These are phyloP conservation scores for Antechinus stuartii DNA, from an alignment of 2,113 vertebrate species.

Conservation along the genomic window DNA sequence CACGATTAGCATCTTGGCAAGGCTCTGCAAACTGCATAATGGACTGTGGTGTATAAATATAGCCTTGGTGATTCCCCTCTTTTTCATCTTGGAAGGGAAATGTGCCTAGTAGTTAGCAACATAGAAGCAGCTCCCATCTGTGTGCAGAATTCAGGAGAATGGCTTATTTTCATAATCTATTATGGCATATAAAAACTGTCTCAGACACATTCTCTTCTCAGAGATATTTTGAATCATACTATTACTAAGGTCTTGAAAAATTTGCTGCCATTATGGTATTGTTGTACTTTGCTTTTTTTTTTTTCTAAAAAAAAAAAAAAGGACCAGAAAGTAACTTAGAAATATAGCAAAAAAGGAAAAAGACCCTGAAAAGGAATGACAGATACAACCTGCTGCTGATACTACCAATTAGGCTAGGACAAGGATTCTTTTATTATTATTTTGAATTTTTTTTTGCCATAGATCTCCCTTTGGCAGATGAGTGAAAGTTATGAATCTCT, in stretches of 20 bases:
- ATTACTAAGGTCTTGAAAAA: slow-evolving; percentile 37
- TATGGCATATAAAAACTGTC: not conserved
- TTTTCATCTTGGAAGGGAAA: not conserved
- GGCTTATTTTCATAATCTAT: not conserved
- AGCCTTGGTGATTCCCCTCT: not conserved
- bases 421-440: not conserved
- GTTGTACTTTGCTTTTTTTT: not conserved
- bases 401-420: not conserved
- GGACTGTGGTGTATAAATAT: slow-evolving; percentile 15
- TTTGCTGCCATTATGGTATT: slow-evolving; percentile 16
- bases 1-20: slow-evolving; percentile 21
- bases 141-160: slow-evolving; percentile 14
- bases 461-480: not conserved
- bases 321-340: not conserved
- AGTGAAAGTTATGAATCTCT: not conserved
- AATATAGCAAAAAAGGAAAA: not conserved
- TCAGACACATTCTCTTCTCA: slow-evolving; percentile 1
- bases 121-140: not conserved
- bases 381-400: not conserved
- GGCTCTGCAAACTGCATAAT: slow-evolving; percentile 1
- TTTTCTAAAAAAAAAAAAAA: not conserved
- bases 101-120: not conserved
- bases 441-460: not conserved
- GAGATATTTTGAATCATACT: slow-evolving; percentile 27
- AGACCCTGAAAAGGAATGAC: slow-evolving; percentile 50